These are phyloP conservation scores for Amphiura filiformis DNA, from an alignment of 35 echinoderm and acorn worm species.

Conservation along the genomic window DNA sequence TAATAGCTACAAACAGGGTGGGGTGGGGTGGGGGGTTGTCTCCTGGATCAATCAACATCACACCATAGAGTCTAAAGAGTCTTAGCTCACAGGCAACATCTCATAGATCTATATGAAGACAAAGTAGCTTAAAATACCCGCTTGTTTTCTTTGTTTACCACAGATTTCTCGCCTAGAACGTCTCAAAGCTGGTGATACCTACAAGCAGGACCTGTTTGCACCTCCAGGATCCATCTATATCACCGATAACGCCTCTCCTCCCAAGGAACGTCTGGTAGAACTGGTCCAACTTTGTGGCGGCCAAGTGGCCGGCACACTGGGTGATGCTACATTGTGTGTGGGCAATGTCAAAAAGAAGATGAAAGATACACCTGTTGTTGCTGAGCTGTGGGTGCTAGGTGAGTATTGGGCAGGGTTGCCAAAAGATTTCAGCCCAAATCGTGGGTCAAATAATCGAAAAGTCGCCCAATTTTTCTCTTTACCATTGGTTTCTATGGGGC, in stretches of 20 bases:
- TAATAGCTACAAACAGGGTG: no score
- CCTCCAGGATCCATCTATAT: conserved; percentile 34
- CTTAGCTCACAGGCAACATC: no score
- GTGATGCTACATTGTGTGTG: conserved; percentile 49
- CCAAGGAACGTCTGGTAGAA: conserved; percentile 43
- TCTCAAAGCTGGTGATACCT: neutral
- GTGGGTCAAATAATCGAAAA: no score
- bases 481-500: no score
- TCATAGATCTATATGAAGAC: no score
- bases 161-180: conserved; percentile 28
- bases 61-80: no score
- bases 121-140: no score
- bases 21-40: no score
- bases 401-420: neutral
- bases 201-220: conserved; percentile 57
- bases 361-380: conserved; percentile 32
- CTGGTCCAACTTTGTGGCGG: conserved; percentile 61
- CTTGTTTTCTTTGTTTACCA: neutral
- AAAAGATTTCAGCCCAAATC: no score
- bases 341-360: conserved; percentile 14
- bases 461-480: no score
- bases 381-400: conserved; percentile 62
- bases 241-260: conserved; percentile 26
- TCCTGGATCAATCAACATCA: no score
- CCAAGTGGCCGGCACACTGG: neutral